Base-by-base conservation (phyloP, 2,888 invertebrate genomes). In the Eupithecia centaureata region DNA sequence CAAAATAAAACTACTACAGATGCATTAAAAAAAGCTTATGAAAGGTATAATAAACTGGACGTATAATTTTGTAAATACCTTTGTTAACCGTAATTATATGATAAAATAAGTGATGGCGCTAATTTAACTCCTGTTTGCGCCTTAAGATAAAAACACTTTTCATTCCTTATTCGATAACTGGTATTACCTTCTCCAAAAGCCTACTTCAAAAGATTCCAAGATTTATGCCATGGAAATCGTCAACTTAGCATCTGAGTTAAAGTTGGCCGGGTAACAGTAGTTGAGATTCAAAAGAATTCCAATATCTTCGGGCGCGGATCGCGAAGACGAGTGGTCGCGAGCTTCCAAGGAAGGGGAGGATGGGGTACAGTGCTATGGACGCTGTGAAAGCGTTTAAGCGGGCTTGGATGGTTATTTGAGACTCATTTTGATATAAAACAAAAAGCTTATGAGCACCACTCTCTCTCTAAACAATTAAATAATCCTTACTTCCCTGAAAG, bases 271-370 rank as follows among this genome's bases (percentile, higher is more conserved):
- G 79, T 78, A 84, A 80, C 81, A 82, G 83, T 88, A 86, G 88
- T 91, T 83, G 83, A 86, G 83, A 89, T 89, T 90, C 86, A 86
- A 87, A 91, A 92, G 90, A 90, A 91, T 92, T 91, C 87, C 88
- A 92, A 92, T 92, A 92, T 88, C 85, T 81, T 82, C 73, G 77
- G 77, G 77, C 79, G 78, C 76, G 79, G 80, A 76, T 82, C 82
- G 83, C 76, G 79, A 80, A 75, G 80, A 79, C 79, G 73, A 76
- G 77, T 79, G 78, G 75, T 77, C 76, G 72, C 74, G 77, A 74
- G 69, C 60, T 63, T 56, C 28, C 28, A 56, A 10, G 28, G 18
- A 33, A 18, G 57, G 56, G 63, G 61, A 63, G 47, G 64, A 70
- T 70, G 70, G 65, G 76, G 72, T 68, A 47, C 27, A 67, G 67